Evolutionary conservation across 2,888 invertebrate genomes (phyloP).

Genomic region (Eristalis intricaria): DNA sequence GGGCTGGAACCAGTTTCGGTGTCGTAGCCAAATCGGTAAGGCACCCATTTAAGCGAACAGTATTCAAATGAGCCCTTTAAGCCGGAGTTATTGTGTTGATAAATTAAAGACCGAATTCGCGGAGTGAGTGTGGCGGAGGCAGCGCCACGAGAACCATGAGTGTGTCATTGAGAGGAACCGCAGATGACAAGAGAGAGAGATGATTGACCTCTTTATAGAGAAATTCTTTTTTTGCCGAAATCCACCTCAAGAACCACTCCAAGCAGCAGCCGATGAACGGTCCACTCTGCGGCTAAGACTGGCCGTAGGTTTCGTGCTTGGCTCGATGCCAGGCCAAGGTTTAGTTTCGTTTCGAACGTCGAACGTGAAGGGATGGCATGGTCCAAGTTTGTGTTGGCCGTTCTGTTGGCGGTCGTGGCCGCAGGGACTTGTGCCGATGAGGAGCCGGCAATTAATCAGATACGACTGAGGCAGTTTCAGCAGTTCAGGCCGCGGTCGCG

Average conservation of each 20-base stretch:
- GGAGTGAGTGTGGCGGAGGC: no score
- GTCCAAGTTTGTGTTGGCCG: slow-evolving; percentile 5
- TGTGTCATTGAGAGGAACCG: background rate
- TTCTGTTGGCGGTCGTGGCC: slow-evolving; percentile 11
- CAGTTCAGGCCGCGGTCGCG: background rate
- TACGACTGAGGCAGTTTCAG: background rate
- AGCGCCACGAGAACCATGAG: background rate
- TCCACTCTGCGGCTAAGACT: background rate
- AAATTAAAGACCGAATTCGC: background rate
- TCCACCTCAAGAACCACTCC: slow-evolving; percentile 1
- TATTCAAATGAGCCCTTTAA: background rate
- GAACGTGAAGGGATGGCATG: slow-evolving; percentile 28
- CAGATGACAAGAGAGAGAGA: background rate
- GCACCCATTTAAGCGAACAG: background rate
- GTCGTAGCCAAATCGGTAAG: background rate
- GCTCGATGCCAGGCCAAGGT: background rate
- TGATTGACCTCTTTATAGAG: slow-evolving; percentile 4
- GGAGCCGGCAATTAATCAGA: background rate
- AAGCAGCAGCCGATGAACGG: background rate
- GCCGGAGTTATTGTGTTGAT: background rate
- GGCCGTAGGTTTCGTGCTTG: slow-evolving; percentile 23
- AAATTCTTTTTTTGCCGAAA: background rate
- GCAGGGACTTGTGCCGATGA: background rate
- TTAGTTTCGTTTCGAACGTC: slow-evolving; percentile 24
- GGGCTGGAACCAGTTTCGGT: slow-evolving; percentile 4